These are phyloP conservation scores for Macrosoma leucophasiata DNA, from an alignment of 2,888 invertebrate genomes.

Conservation along the genomic window DNA sequence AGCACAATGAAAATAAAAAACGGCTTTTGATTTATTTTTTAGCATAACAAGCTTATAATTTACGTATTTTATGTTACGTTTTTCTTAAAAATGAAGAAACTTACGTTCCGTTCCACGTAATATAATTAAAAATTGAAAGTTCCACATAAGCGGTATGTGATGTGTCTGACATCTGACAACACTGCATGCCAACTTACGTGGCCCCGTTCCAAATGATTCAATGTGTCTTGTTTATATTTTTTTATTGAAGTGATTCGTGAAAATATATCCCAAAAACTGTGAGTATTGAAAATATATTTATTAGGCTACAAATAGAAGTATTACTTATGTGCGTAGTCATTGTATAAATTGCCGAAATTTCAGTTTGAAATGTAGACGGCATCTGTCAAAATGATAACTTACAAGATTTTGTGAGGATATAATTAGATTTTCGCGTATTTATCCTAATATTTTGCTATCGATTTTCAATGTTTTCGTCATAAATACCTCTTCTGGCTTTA, in stretches of 20 bases:
- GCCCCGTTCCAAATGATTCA: slow-evolving; percentile 57
- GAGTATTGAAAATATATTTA: slow-evolving; percentile 37
- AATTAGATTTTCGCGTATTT: slow-evolving; percentile 33
- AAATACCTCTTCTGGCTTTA: background rate
- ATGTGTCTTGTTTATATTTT: slow-evolving; percentile 69
- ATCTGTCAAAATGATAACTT: slow-evolving; percentile 47
- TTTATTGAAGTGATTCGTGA: slow-evolving; percentile 53
- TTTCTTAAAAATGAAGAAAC: too few relatives aligned
- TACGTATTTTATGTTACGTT: too few relatives aligned
- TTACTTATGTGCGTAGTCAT: slow-evolving; percentile 21
- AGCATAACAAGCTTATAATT: too few relatives aligned
- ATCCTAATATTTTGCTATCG: slow-evolving; percentile 18
- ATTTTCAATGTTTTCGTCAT: background rate
- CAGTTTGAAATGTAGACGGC: slow-evolving; percentile 38
- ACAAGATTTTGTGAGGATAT: slow-evolving; percentile 10
- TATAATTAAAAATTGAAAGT: slow-evolving; percentile 48
- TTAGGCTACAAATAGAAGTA: slow-evolving; percentile 9
- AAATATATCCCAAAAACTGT: slow-evolving; percentile 48
- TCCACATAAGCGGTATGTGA: slow-evolving; percentile 70
- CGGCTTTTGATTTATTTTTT: too few relatives aligned
- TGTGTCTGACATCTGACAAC: slow-evolving; percentile 66
- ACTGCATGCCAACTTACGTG: slow-evolving; percentile 65
- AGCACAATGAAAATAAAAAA: too few relatives aligned
- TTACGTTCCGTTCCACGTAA: slow-evolving; percentile 40
- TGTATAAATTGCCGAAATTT: slow-evolving; percentile 29